Conservation (phyloP, 2,113 vertebrate species). For the Hippoglossus stenolepis region DNA sequence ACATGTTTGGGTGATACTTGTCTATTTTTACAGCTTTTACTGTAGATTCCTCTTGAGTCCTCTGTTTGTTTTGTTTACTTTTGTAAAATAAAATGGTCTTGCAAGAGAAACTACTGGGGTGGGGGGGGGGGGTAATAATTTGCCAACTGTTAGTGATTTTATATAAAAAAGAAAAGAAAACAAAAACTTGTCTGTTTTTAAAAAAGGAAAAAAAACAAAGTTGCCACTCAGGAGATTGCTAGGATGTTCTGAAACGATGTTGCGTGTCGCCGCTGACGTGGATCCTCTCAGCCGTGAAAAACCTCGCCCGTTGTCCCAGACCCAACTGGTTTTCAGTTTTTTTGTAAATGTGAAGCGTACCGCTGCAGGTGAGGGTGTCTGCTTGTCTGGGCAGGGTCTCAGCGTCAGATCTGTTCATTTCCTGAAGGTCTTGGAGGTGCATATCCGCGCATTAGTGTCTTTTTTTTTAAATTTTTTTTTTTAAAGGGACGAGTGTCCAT, state of each 20-base stretch:
- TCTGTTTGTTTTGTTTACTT: conserved; percentile 42
- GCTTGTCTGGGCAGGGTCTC: conserved; percentile 51
- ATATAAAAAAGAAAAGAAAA: conserved; percentile 37
- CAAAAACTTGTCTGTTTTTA: conserved; percentile 1
- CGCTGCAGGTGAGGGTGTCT: conserved; percentile 23
- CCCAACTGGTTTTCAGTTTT: conserved; percentile 8
- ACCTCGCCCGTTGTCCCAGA: conserved; percentile 29
- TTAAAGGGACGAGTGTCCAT: conserved; percentile 8
- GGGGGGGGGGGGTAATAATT: background rate
- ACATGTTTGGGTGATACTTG: conserved; percentile 64
- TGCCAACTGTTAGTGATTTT: conserved; percentile 55
- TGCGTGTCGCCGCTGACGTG: background rate
- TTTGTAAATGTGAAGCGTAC: conserved; percentile 39
- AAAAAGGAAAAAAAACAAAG: conserved; percentile 26
- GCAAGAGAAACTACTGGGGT: conserved; percentile 11
- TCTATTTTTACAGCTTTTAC: conserved; percentile 79
- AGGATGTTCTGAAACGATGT: conserved; percentile 31
- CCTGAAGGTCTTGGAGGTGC: conserved; percentile 33
- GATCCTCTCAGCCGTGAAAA: conserved; percentile 37
- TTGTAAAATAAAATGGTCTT: conserved; percentile 42
- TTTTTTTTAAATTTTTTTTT: background rate
- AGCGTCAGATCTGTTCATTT: conserved; percentile 43
- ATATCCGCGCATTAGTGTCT: conserved; percentile 29
- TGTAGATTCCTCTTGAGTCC: conserved; percentile 28
- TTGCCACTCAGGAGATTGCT: conserved; percentile 77